Conservation (phyloP, 2,113 vertebrate species). For the Onychostruthus taczanowskii region DNA sequence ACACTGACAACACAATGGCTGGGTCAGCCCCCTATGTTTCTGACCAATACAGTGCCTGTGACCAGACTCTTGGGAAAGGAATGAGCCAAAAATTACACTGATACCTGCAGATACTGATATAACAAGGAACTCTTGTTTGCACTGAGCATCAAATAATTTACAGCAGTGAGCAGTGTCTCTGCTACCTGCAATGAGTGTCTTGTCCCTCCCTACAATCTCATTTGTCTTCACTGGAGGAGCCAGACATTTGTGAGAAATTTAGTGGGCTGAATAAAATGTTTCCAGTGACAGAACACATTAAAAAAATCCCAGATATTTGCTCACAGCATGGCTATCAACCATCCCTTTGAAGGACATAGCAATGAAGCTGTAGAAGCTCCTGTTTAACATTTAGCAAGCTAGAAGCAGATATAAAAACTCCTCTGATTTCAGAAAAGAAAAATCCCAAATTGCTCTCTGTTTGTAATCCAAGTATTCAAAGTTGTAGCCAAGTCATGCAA, state of each 20-base stretch:
- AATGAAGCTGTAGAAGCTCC: background rate
- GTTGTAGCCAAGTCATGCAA: background rate
- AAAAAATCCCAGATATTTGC: background rate
- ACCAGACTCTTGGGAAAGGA: background rate
- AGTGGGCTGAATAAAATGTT: background rate
- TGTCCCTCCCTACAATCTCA: background rate
- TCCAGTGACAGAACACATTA: background rate
- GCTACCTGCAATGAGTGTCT: background rate
- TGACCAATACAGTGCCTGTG: rapidly evolving
- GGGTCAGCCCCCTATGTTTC: background rate
- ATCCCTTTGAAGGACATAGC: background rate
- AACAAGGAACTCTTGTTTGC: background rate
- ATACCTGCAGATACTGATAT: background rate
- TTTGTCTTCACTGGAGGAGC: background rate
- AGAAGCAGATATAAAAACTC: background rate
- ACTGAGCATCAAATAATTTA: background rate
- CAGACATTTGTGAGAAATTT: background rate
- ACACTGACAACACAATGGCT: background rate
- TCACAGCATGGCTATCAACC: background rate
- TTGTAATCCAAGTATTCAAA: background rate
- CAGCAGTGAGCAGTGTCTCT: background rate
- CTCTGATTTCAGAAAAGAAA: background rate
- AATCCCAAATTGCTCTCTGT: background rate
- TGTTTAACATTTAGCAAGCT: background rate
- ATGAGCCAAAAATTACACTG: background rate